A percentile compares a stretch with the other conserved stretches of the same genome.
Evolutionary conservation across 2,797 vertebrate species (phyloP).

Genomic region (Sardinella longiceps): DNA sequence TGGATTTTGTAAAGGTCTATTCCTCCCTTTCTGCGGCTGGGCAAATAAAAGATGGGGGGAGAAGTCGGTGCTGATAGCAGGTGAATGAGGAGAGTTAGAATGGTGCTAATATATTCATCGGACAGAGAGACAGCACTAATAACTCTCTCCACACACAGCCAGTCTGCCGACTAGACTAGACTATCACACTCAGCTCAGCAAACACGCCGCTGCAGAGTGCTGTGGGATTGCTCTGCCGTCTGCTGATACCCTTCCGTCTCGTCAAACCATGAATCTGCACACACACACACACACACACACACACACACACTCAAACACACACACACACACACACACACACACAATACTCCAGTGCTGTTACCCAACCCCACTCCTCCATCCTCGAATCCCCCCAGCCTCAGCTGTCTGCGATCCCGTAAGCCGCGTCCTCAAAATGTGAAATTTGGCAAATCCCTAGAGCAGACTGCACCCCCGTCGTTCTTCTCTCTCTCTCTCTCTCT

Average conservation of each 20-base stretch:
- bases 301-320: not conserved
- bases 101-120: slow-evolving; percentile 3
- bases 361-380: not conserved
- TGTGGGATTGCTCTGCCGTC: slow-evolving; percentile 14
- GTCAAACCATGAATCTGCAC: not conserved
- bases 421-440: slow-evolving; percentile 9
- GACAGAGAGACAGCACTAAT: not conserved
- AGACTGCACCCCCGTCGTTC: not conserved
- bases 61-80: not conserved
- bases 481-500: no score
- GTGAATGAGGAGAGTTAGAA: not conserved
- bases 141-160: not conserved
- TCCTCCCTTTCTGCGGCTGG: not conserved
- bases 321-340: not conserved
- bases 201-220: not conserved
- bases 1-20: not conserved
- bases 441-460: slow-evolving; percentile 17
- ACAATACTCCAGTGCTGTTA: not conserved
- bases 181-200: slow-evolving; percentile 14
- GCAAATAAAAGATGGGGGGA: not conserved
- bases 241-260: not conserved
- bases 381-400: not conserved
- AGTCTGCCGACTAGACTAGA: slow-evolving; percentile 2
- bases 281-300: not conserved
- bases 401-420: slow-evolving; percentile 4